Evolutionary conservation across 2,888 invertebrate species (phyloP), one percentile per base, ranked within the genome.

Genomic region (Mystacides longicornis): DNA sequence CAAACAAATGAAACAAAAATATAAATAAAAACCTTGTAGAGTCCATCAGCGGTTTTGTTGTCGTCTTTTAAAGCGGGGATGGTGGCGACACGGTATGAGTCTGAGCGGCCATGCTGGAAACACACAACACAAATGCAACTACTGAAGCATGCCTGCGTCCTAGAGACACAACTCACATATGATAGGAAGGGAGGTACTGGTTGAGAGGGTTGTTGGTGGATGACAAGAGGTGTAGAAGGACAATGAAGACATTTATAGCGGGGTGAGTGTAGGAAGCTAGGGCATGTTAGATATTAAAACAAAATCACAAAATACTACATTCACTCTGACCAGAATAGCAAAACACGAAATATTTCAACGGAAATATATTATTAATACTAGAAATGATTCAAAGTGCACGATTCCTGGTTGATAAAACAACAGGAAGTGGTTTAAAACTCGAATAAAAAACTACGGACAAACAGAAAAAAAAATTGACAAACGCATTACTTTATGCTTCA

Each of bases 41-140:
- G 87, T 77, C 93, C 93, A 80, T 93, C 92, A 67, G 93, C 92
- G 65, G 93, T 93, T 82, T 88, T 89, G 87, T 93, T 93, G 85
- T 94, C 95, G 77, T 93, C 93, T 81, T 89, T 86, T 78, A 89
- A 80, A 78, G 87, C 81, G 67, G 92, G 88, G 75, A 93, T 88
- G 72, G 95, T 95, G 67, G 96, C 96, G 81, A 92, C 92, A 75
- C 96, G 87, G 82, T 97, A 97, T 74, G 95, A 95, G 82, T 96
- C 96, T 74, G 92, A 85, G 73, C 93, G 88, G 80, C 90, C 92
- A 86, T 90, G 90, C 91, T 92, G 87, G 68, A 82, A 81, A 75
- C 72, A 78, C 72, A 77, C 54, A 55, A 54, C 55, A 59, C 46
- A 58, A 4, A 54, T 54, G 53, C 62, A 57, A 57, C 60, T 49